Evolutionary conservation across 1,140 invertebrate species (phyloP), one percentile per base, ranked within the genome.

Genomic region (Saccostrea glomerata): DNA sequence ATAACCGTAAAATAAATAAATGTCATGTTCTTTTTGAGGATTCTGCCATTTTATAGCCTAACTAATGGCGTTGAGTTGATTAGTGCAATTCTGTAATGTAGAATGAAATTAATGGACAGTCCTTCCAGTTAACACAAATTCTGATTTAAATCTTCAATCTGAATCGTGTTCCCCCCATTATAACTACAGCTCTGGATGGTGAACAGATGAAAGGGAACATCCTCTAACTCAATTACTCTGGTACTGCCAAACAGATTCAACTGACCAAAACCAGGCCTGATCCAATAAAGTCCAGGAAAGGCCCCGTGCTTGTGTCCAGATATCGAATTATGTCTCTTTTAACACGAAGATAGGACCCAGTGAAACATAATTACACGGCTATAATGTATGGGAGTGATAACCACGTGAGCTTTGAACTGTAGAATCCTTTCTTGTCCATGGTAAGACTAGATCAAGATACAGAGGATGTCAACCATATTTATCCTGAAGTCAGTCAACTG

Each of bases 321-420:
- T 77, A 77, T 77, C 25, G 13, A 77, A 77, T 77, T 77, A 77
- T 77, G 7, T 25, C 30, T 77, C 70, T 77, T 77, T 47, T 77
- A 77, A 36, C 70, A 77, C 13, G 25, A 77, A 77, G 70, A 77
- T 36, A 30, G 23, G 25, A 25, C 70, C 15, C 30, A 17, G 70
- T 36, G 12, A 36, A 77, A 77, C 25, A 25, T 77, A 77, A 77
- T 77, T 77, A 77, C 70, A 77, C 25, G 30, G 1, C 25, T 12
- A 77, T 77, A 77, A 77, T 25, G 13, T 30, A 25, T 63, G 58
- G 25, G 23, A 25, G 70, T 77, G 70, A 77, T 77, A 77, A 77
- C 23, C 70, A 77, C 3, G 4, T 77, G 70, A 77, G 25, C 70
- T 77, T 30, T 77, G 70, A 77, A 77, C 70, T 30, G n/a, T 23